Percentiles rank a stretch among this genome's conserved stretches.
These are phyloP conservation scores for Dynastes hyllus DNA, from an alignment of 2,888 invertebrate genomes.

Conservation along the genomic window DNA sequence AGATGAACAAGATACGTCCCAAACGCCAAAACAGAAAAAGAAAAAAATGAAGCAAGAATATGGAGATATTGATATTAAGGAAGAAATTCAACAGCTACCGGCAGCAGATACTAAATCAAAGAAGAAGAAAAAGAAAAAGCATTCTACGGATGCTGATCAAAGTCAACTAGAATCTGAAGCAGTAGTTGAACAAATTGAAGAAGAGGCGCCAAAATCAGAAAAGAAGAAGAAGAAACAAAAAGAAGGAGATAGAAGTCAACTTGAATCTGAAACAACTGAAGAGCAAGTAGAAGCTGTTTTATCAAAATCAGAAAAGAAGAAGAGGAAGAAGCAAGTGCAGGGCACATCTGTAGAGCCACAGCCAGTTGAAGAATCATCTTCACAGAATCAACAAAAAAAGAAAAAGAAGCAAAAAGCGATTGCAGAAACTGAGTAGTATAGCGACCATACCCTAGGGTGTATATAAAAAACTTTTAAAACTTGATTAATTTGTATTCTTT, in stretches of 20 bases:
- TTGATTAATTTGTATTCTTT: neutral
- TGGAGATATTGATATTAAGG: conserved; percentile 56
- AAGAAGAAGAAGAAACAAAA: conserved; percentile 69
- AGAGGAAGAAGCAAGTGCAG: conserved; percentile 51
- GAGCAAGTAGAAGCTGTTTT: conserved; percentile 54
- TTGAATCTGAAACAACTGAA: conserved; percentile 51
- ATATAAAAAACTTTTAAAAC: conserved; percentile 33
- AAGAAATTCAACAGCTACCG: conserved; percentile 52
- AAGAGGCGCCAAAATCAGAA: conserved; percentile 52
- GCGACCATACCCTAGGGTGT: neutral
- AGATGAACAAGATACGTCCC: conserved; percentile 58
- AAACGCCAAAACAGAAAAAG: conserved; percentile 65
- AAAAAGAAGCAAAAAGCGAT: conserved; percentile 54
- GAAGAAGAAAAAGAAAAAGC: conserved; percentile 70
- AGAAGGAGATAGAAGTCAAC: conserved; percentile 55
- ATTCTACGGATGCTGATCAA: conserved; percentile 56
- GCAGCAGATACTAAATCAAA: conserved; percentile 50
- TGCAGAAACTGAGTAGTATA: conserved; percentile 47
- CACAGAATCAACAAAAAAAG: conserved; percentile 6
- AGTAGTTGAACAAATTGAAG: conserved; percentile 52
- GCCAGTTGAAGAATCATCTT: neutral
- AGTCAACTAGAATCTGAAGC: conserved; percentile 52
- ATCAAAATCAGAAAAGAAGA: conserved; percentile 58
- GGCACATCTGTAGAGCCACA: neutral
- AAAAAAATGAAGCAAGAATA: conserved; percentile 65